Conservation (phyloP, 2,888 invertebrate species). For the Nymphalis urticae region DNA sequence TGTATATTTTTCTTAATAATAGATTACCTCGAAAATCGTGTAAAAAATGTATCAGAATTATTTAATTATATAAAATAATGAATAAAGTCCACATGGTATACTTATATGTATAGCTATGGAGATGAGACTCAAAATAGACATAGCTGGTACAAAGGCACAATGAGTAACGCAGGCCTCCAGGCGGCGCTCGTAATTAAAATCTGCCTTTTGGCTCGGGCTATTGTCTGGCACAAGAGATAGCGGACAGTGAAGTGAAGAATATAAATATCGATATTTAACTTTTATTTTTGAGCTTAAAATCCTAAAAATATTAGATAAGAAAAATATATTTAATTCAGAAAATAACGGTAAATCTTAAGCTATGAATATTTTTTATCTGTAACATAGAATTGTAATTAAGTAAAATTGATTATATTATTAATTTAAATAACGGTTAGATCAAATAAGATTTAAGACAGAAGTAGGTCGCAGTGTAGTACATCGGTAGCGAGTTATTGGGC, state of each 20-base stretch:
- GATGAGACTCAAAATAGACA: constrained; percentile 36
- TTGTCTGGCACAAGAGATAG: constrained; percentile 44
- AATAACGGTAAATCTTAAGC: neutral
- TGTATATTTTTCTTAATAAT: no score
- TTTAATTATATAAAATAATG: neutral
- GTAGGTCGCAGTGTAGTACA: constrained; percentile 40
- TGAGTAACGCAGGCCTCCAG: constrained; percentile 41
- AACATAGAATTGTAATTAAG: no score
- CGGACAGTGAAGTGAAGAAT: constrained; percentile 33
- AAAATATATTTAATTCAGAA: neutral
- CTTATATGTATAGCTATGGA: constrained; percentile 28
- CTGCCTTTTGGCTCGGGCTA: constrained; percentile 64
- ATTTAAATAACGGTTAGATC: constrained; percentile 33
- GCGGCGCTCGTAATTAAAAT: constrained; percentile 75
- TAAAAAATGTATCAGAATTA: neutral
- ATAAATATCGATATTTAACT: constrained; percentile 41
- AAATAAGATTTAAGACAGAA: constrained; percentile 45
- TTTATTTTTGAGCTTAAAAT: constrained; percentile 15
- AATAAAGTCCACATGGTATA: constrained; percentile 27
- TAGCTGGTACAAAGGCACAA: constrained; percentile 36
- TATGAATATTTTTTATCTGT: neutral
- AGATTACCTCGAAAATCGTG: no score
- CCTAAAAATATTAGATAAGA: neutral
- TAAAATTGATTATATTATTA: neutral
- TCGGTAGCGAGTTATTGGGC: constrained; percentile 44